Conservation (phyloP, 2,888 invertebrate species). For the Lydus trimaculatus region DNA sequence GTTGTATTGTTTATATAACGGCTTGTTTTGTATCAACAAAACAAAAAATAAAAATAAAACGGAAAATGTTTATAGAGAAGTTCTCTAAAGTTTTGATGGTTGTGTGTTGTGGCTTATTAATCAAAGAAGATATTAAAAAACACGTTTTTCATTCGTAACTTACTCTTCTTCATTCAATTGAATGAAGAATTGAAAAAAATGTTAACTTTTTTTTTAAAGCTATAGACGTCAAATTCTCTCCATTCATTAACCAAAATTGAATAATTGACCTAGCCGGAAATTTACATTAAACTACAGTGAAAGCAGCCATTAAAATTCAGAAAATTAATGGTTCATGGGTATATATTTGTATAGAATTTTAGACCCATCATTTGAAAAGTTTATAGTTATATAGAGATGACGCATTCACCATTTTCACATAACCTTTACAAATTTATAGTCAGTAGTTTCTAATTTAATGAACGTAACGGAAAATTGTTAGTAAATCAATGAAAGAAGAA, state of each 20-base stretch:
- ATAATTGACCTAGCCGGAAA: neutral
- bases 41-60: neutral
- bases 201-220: neutral
- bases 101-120: neutral
- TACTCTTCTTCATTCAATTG: neutral
- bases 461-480: neutral
- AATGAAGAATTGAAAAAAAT: neutral
- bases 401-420: neutral
- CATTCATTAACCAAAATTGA: slow-evolving; percentile 6
- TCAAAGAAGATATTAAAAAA: neutral
- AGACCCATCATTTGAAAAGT: neutral
- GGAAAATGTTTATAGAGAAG: neutral
- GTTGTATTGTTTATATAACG: neutral
- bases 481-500: neutral
- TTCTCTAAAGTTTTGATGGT: neutral
- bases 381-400: neutral
- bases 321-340: slow-evolving; percentile 1
- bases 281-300: neutral
- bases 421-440: neutral
- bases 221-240: neutral
- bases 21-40: neutral
- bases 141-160: neutral
- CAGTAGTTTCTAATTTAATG: neutral
- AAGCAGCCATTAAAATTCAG: slow-evolving; percentile 2
- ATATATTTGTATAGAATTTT: neutral